These are phyloP conservation scores for Melinaea menophilus DNA, from an alignment of 2,888 invertebrate species.

Conservation along the genomic window DNA sequence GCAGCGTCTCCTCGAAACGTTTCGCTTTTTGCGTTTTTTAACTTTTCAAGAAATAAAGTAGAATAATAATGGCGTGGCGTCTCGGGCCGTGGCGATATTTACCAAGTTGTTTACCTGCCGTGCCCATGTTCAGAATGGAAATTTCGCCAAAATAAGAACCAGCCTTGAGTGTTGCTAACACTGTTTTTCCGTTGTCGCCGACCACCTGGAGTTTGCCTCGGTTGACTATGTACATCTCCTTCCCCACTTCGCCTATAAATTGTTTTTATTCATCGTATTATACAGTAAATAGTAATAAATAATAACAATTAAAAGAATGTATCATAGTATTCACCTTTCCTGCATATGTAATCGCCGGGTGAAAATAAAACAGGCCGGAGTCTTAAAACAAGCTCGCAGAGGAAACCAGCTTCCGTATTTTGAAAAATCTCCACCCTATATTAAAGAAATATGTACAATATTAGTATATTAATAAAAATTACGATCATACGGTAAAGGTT, in stretches of 20 bases:
- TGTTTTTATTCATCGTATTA: background rate
- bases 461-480: background rate
- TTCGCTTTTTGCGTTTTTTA: slow-evolving; percentile 60
- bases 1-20: slow-evolving; percentile 76
- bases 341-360: slow-evolving; percentile 98
- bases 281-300: background rate
- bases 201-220: slow-evolving; percentile 96
- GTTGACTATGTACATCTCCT: slow-evolving; percentile 99
- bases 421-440: slow-evolving; percentile 97
- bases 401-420: slow-evolving; percentile 99
- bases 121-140: slow-evolving; percentile 99
- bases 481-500: background rate
- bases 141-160: slow-evolving; percentile 99
- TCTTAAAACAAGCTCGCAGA: slow-evolving; percentile 96
- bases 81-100: slow-evolving; percentile 86
- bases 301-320: background rate
- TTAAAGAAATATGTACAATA: slow-evolving; percentile 7
- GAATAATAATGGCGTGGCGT: slow-evolving; percentile 76
- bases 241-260: slow-evolving; percentile 95
- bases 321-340: slow-evolving; percentile 86
- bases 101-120: slow-evolving; percentile 98
- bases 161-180: slow-evolving; percentile 97
- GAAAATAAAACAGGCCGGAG: slow-evolving; percentile 97
- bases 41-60: slow-evolving; percentile 67
- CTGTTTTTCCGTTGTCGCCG: slow-evolving; percentile 96